Evolutionary conservation across 2,888 invertebrate species (phyloP).

Genomic region (Aspidapion aeneum): DNA sequence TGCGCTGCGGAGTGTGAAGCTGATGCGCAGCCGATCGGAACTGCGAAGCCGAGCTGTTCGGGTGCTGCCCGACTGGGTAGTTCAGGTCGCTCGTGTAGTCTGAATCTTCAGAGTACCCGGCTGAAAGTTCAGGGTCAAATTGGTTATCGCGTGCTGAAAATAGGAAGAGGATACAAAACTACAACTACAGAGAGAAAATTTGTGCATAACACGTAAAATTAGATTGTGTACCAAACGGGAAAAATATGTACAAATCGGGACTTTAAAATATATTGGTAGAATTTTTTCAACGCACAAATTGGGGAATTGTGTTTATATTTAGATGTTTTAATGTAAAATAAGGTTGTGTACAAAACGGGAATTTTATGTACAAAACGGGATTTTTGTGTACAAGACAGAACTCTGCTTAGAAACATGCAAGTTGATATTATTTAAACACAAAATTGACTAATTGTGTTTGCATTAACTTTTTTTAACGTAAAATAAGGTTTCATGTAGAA

Average conservation of each 20-base stretch:
- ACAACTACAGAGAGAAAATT: slow-evolving; percentile 4
- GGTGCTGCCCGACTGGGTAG: slow-evolving; percentile 85
- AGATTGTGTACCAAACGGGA: no score
- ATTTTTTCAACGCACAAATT: no score
- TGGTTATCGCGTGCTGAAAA: slow-evolving; percentile 47
- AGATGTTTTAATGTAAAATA: no score
- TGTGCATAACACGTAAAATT: no score
- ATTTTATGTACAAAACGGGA: not conserved
- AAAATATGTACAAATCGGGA: not conserved
- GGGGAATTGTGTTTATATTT: no score
- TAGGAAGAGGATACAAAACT: slow-evolving; percentile 26
- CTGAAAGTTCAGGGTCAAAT: slow-evolving; percentile 57
- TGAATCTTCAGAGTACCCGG: slow-evolving; percentile 94
- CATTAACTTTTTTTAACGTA: no score
- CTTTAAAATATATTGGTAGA: no score
- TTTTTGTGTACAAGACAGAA: not conserved
- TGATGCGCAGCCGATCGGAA: slow-evolving; percentile 76
- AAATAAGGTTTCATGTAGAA: no score
- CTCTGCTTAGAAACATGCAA: no score
- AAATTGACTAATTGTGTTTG: no score
- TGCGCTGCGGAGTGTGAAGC: slow-evolving; percentile 74
- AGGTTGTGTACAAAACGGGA: no score
- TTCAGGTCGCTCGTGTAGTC: slow-evolving; percentile 97
- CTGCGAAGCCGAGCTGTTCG: slow-evolving; percentile 90
- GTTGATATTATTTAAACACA: no score